Conservation (phyloP, 2,888 invertebrate genomes). For the Drosophila incognita region DNA sequence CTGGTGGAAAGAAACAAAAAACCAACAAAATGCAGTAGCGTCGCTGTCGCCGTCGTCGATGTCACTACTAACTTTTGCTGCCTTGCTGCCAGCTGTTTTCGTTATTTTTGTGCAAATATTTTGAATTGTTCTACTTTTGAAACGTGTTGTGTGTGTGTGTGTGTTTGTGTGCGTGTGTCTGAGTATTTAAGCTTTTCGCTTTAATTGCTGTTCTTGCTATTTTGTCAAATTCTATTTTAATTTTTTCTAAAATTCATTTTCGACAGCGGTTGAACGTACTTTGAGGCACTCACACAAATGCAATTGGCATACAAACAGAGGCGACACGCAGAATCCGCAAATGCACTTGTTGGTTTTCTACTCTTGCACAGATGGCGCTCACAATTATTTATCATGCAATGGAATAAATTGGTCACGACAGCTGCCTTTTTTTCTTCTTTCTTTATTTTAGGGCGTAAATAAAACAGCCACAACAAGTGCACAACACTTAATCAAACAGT, state of each 20-base stretch:
- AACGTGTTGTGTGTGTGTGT: slow-evolving; percentile 2
- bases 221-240: slow-evolving; percentile 68
- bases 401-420: slow-evolving; percentile 11
- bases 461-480: slow-evolving; percentile 15
- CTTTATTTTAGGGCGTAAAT: slow-evolving; percentile 43
- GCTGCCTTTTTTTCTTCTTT: not conserved
- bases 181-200: slow-evolving; percentile 8
- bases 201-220: slow-evolving; percentile 16
- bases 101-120: slow-evolving; percentile 64
- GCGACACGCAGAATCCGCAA: slow-evolving; percentile 27
- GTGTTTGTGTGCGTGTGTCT: slow-evolving; percentile 1
- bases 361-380: slow-evolving; percentile 21
- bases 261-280: slow-evolving; percentile 65
- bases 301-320: slow-evolving; percentile 5
- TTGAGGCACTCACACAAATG: slow-evolving; percentile 20
- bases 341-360: slow-evolving; percentile 64
- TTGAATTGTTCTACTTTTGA: slow-evolving; percentile 68
- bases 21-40: slow-evolving; percentile 9
- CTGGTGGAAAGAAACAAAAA: slow-evolving; percentile 1
- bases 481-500: slow-evolving; percentile 29
- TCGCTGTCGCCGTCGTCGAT: slow-evolving; percentile 13
- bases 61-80: slow-evolving; percentile 10
- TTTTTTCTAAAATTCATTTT: slow-evolving; percentile 59
- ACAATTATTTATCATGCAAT: slow-evolving; percentile 23
- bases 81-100: slow-evolving; percentile 60